phyloP scores from a whole-genome alignment of 2,888 invertebrate genomes.

The Lepidochrysops patricia region DNA sequence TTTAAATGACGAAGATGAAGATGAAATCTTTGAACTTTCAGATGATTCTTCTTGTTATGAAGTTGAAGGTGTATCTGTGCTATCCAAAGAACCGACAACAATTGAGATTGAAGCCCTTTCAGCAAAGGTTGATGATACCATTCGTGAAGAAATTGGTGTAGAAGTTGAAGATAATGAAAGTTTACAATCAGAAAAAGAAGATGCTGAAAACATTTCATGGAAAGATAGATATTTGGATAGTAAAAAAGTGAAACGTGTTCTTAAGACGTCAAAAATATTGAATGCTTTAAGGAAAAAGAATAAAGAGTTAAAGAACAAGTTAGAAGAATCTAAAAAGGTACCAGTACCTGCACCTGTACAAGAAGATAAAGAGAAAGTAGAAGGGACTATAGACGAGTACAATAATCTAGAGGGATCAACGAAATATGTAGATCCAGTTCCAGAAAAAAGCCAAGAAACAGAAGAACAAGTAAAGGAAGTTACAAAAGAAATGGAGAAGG shows the following conservation, averaged over 20 bases:
- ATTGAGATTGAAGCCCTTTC: conserved; percentile 61
- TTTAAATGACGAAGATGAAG: conserved; percentile 13
- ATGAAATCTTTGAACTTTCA: conserved; percentile 54
- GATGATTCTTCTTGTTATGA: conserved; percentile 57
- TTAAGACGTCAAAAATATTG: conserved; percentile 63
- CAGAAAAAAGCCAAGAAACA: conserved; percentile 27
- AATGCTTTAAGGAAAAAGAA: conserved; percentile 77
- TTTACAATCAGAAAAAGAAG: conserved; percentile 16
- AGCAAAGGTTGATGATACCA: conserved; percentile 64
- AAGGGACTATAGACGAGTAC: conserved; percentile 74
- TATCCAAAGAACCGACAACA: conserved; percentile 61
- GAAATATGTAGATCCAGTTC: conserved; percentile 49
- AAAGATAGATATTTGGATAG: conserved; percentile 75
- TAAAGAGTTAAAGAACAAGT: conserved; percentile 55
- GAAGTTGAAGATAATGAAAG: conserved; percentile 37
- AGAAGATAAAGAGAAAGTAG: conserved; percentile 30
- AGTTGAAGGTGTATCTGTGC: conserved; percentile 43
- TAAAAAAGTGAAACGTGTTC: conserved; percentile 73
- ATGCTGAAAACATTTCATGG: conserved; percentile 56
- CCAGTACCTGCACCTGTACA: conserved; percentile 28
- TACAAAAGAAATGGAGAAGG: conserved; percentile 48
- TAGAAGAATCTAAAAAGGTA: conserved; percentile 40
- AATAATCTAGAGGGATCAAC: conserved; percentile 55
- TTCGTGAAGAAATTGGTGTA: conserved; percentile 43
- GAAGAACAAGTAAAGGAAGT: conserved; percentile 21